Evolutionary conservation across 2,797 vertebrate species (phyloP), one percentile per base, ranked within the genome.

Genomic region (Paratrypauchen microcephalus): DNA sequence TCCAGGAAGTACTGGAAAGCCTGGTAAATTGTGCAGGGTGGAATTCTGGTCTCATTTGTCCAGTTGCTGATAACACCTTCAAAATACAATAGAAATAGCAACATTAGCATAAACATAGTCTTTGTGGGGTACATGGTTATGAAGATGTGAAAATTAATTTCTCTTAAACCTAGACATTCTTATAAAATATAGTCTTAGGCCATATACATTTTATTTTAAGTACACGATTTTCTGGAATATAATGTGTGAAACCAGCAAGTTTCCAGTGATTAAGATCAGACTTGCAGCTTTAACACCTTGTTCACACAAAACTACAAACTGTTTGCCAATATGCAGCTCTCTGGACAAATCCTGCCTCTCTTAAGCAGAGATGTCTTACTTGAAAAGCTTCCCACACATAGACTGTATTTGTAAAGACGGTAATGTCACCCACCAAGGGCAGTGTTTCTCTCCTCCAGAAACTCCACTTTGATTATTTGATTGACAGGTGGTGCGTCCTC

Each of bases 1-100:
- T 99, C 98, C 94, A 99, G 89, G 84, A 97, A 99, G 88, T 95
- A 95, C 86, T 96, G 97, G 86, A 99, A 97, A 64, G 96, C 97
- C 87, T 99, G 97, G 91, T 94, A 95, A 86, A 99, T 95, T 88
- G 98, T 98, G 89, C 97, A 98, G 5, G 97, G 95, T 0, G 98
- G 97, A 76, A 98, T 94, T 19, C 97, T 96, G 45, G 74, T 92
- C 90, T 97, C 97, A 0, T 95, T 93, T 0, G 94, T 96, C 98
- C 98, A 99, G 90, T 99, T 98, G 70, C 96, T 98, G 89, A 99
- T 98, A 45, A 97, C 94, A 52, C 98, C 98, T 99, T 68, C 19
- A 66, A 65, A 50, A 48, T 52, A 69, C 9, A 69, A 62, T 32
- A 67, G 6, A 1, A 11, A 45, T 63, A 23, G n/a, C 11, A 57